These are phyloP conservation scores for Leucophenga varia DNA, from an alignment of 1,140 invertebrate species.

Conservation along the genomic window DNA sequence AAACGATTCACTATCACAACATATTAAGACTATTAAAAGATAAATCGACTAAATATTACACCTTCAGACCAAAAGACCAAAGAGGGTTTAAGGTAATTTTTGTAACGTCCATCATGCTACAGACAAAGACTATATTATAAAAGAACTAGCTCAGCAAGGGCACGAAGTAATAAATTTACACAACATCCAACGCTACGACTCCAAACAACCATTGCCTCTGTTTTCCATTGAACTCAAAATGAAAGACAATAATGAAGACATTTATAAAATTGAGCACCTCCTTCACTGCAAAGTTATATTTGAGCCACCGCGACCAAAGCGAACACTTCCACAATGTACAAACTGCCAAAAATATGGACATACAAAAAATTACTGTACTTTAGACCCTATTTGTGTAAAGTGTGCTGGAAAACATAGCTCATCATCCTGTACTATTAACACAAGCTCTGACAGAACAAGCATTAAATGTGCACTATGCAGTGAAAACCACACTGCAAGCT, in stretches of 20 bases:
- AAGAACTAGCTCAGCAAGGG: not conserved
- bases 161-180: constrained; percentile 1
- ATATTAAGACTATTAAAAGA: constrained; percentile 1
- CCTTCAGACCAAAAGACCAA: too few relatives aligned
- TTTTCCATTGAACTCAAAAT: constrained; percentile 1
- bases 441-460: not conserved
- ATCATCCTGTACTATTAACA: not conserved
- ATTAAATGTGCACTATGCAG: constrained; percentile 1
- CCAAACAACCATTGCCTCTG: not conserved
- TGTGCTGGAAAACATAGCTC: not conserved
- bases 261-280: not conserved
- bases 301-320: constrained; percentile 1
- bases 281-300: not conserved
- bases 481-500: constrained; percentile 6
- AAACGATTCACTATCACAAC: not conserved
- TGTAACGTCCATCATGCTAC: not conserved
- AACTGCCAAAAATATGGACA: constrained; percentile 6
- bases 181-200: not conserved
- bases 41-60: constrained; percentile 2
- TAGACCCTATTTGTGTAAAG: not conserved
- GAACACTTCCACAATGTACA: not conserved
- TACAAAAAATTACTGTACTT: constrained; percentile 3
- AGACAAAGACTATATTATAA: not conserved
- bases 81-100: constrained; percentile 3
- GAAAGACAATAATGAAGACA: not conserved